Conservation (phyloP, 2,113 vertebrate genomes). For the Petrocephalus microphthalmus region DNA sequence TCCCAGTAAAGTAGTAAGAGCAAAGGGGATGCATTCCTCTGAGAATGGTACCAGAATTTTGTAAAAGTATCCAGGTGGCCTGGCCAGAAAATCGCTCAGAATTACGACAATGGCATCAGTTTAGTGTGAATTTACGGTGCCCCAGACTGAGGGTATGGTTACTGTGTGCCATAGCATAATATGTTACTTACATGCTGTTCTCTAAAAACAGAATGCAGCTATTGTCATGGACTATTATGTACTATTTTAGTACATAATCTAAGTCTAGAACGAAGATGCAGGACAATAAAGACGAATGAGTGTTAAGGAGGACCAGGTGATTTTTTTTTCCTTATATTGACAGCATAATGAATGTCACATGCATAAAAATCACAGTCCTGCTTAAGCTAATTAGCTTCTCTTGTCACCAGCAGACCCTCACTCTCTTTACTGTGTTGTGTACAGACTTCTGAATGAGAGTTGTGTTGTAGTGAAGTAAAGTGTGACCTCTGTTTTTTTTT, state of each 20-base stretch:
- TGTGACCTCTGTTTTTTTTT: too few species aligned
- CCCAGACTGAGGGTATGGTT: not conserved
- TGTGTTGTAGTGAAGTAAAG: too few species aligned
- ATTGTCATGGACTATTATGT: too few species aligned
- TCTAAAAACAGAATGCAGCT: not conserved
- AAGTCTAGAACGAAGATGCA: not conserved
- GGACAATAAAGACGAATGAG: not conserved
- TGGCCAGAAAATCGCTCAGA: slow-evolving; percentile 6
- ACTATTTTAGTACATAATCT: not conserved
- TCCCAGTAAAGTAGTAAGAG: slow-evolving; percentile 17
- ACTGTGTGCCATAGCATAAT: not conserved
- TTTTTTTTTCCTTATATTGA: not conserved
- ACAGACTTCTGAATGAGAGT: too few species aligned
- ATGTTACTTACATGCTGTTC: not conserved
- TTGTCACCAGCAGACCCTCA: not conserved
- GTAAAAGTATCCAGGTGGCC: not conserved
- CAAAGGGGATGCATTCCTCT: not conserved
- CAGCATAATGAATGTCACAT: not conserved
- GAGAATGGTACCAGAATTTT: slow-evolving; percentile 6
- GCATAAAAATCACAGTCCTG: not conserved
- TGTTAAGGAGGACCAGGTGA: not conserved
- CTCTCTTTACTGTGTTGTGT: not conserved
- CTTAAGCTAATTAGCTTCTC: too few species aligned
- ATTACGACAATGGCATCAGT: not conserved
- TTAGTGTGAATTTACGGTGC: not conserved